Conservation (phyloP, 1,140 invertebrate species). For the Ephestia elutella region DNA sequence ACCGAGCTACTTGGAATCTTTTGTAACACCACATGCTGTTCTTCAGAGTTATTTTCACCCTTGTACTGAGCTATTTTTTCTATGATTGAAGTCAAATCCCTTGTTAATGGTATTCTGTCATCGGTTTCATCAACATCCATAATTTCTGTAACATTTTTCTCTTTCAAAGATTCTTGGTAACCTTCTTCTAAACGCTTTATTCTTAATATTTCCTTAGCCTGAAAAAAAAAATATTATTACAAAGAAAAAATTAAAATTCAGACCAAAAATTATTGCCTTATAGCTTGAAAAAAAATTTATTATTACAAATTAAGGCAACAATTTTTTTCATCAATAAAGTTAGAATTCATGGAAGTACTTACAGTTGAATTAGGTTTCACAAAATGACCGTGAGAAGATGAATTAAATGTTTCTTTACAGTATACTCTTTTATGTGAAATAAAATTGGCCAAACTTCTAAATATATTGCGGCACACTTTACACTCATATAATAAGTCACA, state of each 20-base stretch:
- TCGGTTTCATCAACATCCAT: constrained; percentile 44
- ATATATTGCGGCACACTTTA: constrained; percentile 87
- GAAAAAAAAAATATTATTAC: constrained; percentile 31
- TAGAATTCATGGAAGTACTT: constrained; percentile 40
- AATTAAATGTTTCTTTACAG: constrained; percentile 77
- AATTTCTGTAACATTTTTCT: constrained; percentile 21
- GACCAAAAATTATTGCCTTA: constrained; percentile 58
- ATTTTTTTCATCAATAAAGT: too few species aligned
- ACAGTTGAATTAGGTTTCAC: constrained; percentile 70
- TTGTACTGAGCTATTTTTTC: constrained; percentile 66
- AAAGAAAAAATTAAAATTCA: too few species aligned
- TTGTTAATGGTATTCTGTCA: constrained; percentile 69
- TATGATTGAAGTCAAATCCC: constrained; percentile 76
- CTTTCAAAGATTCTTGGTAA: constrained; percentile 57
- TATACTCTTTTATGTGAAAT: constrained; percentile 88
- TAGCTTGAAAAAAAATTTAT: constrained; percentile 46
- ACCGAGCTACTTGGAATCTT: constrained; percentile 68
- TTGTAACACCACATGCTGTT: constrained; percentile 62
- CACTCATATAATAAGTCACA: constrained; percentile 91
- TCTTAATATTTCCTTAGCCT: constrained; percentile 59
- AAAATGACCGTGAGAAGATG: constrained; percentile 59
- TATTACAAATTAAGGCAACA: not conserved
- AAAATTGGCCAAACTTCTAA: constrained; percentile 88
- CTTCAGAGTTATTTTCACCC: constrained; percentile 30
- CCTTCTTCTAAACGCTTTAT: constrained; percentile 60